Evolutionary conservation across 2,113 vertebrate species (phyloP).

Genomic region (Mionectes macconnelli): DNA sequence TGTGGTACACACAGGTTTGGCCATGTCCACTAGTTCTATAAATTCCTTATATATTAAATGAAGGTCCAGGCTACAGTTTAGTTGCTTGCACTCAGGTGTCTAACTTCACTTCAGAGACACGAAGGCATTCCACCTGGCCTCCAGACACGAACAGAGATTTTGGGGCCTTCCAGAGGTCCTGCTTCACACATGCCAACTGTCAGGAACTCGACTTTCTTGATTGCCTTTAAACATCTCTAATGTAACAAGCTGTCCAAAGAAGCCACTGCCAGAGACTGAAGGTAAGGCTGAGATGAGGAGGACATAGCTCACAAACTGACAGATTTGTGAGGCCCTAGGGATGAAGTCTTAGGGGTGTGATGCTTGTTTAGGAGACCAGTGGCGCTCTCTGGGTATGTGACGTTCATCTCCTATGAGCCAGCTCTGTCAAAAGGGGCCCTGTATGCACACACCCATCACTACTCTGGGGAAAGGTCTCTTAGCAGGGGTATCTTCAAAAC

Average conservation of each 20-base stretch:
- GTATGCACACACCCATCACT: not conserved
- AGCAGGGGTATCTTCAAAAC: not conserved
- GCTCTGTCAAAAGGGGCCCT: not conserved
- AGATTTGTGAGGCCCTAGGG: not conserved
- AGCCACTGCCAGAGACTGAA: not conserved
- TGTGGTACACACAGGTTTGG: accelerated
- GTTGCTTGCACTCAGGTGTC: not conserved
- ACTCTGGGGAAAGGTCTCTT: not conserved
- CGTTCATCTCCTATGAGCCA: not conserved
- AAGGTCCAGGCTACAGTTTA: not conserved
- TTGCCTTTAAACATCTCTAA: not conserved
- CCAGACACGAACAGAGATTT: not conserved
- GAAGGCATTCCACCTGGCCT: not conserved
- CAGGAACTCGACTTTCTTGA: not conserved
- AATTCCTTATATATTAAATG: not conserved
- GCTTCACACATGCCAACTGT: not conserved
- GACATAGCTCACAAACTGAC: not conserved
- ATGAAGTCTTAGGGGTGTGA: not conserved
- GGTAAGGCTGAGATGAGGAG: not conserved
- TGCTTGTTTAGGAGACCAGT: not conserved
- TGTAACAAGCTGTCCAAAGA: not conserved
- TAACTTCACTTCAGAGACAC: not conserved
- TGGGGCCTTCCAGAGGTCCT: not conserved
- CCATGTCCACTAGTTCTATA: not conserved
- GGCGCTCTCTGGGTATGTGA: not conserved